Evolutionary conservation across 2,797 vertebrate species (phyloP).

Genomic region (Mus spretus): DNA sequence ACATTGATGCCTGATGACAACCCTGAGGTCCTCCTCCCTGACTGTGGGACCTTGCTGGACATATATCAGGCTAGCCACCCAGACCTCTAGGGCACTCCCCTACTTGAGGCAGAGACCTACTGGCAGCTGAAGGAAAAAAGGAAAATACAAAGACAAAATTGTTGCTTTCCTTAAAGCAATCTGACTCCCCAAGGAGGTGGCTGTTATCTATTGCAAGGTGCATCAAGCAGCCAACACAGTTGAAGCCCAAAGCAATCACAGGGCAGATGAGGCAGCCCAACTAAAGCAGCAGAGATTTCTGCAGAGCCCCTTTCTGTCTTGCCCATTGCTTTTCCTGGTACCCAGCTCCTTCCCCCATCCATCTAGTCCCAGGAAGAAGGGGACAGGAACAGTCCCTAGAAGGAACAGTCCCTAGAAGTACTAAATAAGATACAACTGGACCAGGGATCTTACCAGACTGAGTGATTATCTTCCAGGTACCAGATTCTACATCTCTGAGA

Average conservation of each 20-base stretch:
- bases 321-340: background rate
- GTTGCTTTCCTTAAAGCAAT: background rate
- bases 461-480: background rate
- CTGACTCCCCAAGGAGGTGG: too few relatives aligned
- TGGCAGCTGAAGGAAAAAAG: background rate
- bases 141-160: background rate
- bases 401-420: too few relatives aligned
- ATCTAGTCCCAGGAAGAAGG: background rate
- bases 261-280: background rate
- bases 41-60: background rate
- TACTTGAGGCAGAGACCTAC: background rate
- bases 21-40: background rate
- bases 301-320: background rate
- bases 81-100: background rate
- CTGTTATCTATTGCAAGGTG: background rate
- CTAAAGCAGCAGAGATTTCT: background rate
- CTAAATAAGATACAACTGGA: background rate
- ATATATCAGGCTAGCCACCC: background rate
- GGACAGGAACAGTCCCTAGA: background rate
- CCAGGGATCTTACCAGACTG: background rate
- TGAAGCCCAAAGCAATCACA: background rate
- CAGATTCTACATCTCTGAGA: background rate
- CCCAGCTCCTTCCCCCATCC: too few relatives aligned
- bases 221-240: background rate
- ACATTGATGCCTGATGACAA: background rate